phyloP scores from a whole-genome alignment of 2,888 invertebrate genomes.

The Drosophila eohydei region DNA sequence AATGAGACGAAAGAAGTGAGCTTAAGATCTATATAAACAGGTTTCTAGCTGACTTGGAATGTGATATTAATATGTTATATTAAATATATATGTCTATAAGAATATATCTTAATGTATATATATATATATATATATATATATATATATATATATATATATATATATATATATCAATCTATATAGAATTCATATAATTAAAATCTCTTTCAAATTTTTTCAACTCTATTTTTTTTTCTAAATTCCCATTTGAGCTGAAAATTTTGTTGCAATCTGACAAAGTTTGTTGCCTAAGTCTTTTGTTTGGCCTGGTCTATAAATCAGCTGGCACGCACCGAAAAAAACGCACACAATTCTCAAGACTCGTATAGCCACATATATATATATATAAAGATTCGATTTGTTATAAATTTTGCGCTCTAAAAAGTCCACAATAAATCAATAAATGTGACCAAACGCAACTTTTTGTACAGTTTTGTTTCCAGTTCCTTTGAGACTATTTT shows the following conservation, averaged over 20 bases:
- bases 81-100: background rate
- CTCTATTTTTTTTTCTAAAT: background rate
- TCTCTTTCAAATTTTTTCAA: background rate
- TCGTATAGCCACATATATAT: slow-evolving; percentile 1
- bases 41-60: slow-evolving; percentile 1
- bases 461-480: slow-evolving; percentile 40
- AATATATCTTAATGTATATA: background rate
- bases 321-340: slow-evolving; percentile 43
- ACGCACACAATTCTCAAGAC: slow-evolving; percentile 12
- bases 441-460: slow-evolving; percentile 69
- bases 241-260: slow-evolving; percentile 8
- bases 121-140: no score
- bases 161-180: no score
- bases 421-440: slow-evolving; percentile 69
- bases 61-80: background rate
- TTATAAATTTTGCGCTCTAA: slow-evolving; percentile 70
- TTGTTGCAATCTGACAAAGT: slow-evolving; percentile 43
- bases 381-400: slow-evolving; percentile 67
- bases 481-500: slow-evolving; percentile 5
- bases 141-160: no score
- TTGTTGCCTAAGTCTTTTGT: slow-evolving; percentile 75
- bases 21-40: background rate
- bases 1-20: background rate
- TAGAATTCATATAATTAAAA: background rate
- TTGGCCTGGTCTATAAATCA: slow-evolving; percentile 59